Base-by-base conservation (phyloP, 2,888 invertebrate species). In the Adelognathus sp. region DNA sequence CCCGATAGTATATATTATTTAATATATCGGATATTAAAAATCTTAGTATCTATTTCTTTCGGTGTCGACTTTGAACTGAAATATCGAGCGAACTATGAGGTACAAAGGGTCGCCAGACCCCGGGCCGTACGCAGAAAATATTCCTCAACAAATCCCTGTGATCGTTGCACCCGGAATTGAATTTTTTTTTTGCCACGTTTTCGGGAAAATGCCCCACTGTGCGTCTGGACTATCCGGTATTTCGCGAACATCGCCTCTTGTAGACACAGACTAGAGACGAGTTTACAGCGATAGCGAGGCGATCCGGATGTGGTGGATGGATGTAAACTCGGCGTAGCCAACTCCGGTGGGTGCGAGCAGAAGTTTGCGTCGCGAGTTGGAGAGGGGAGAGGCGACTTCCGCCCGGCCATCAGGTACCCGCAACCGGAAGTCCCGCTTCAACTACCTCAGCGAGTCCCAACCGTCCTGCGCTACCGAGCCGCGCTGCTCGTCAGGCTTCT, bases 381-480 rank as follows among this genome's bases (percentile, higher is more conserved):
- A 44, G 46, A n/a, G 16, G 39, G 54, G 58, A 54, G 52, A 70
- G 78, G 77, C 76, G 72, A 75, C 80, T 81, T 82, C 81, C 81
- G 80, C 77, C 77, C 81, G 77, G 69, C 46, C 74, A 74, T 72
- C 79, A 64, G 74, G 72, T 80, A 81, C 81, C 79, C 74, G 70
- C 74, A 81, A n/a, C 81, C 83, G 82, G 82, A 82, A 83, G 82
- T 79, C 76, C 72, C 82, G 83, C 79, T 83, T 70, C 77, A 82
- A 74, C 76, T 81, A 77, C 74, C 78, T 56, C 72, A 52, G 78
- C 67, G 50, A 58, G 29, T 29, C 39, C 61, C 54, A 16, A 21
- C 16, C 63, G 63, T 63, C 18, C 46, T 46, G 5, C 16, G 31
- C 18, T 29, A 46, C 63, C 46, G 7, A n/a, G 46, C 63, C 46